Base-by-base conservation (phyloP, 2,888 invertebrate genomes). In the Stenodera caucasica region DNA sequence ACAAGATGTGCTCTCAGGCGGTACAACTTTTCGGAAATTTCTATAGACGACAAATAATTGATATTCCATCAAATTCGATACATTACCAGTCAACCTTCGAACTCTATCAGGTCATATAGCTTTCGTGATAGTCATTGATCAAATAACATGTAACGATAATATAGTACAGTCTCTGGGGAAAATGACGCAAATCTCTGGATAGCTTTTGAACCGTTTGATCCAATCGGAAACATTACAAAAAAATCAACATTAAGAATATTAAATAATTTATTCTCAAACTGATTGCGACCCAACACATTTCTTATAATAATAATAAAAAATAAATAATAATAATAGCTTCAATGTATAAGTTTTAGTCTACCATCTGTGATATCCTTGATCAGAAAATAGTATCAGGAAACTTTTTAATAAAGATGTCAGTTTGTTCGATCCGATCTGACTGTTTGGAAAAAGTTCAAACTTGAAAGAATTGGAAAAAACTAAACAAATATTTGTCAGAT, bases 201-300 rank as follows among this genome's bases (percentile, higher is more conserved):
- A 63, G 59, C 68, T 63, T 66, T 68, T 61, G 68, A 67, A 66
- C 64, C 65, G 65, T 68, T 67, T 65, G 66, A 68, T 66, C 58
- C 62, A 60, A 60, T 55, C 53, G 61, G 64, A 61, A n/a, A n/a
- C n/a, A n/a, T n/a, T 55, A 54, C 58, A 61, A 52, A 55, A 26
- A 49, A 40, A 26, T 35, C 15, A 37, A 51, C 51, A 21, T n/a
- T n/a, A n/a, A n/a, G n/a, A n/a, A n/a, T n/a, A n/a, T n/a, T n/a
- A n/a, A n/a, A n/a, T n/a, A n/a, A n/a, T n/a, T n/a, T n/a, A n/a
- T n/a, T n/a, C n/a, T n/a, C n/a, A n/a, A n/a, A n/a, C n/a, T n/a
- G n/a, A n/a, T n/a, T n/a, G n/a, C n/a, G n/a, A n/a, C n/a, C n/a
- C n/a, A n/a, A n/a, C n/a, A n/a, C n/a, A n/a, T n/a, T n/a, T n/a